Evolutionary conservation across 2,797 vertebrate genomes (phyloP).

Genomic region (Picus viridis): DNA sequence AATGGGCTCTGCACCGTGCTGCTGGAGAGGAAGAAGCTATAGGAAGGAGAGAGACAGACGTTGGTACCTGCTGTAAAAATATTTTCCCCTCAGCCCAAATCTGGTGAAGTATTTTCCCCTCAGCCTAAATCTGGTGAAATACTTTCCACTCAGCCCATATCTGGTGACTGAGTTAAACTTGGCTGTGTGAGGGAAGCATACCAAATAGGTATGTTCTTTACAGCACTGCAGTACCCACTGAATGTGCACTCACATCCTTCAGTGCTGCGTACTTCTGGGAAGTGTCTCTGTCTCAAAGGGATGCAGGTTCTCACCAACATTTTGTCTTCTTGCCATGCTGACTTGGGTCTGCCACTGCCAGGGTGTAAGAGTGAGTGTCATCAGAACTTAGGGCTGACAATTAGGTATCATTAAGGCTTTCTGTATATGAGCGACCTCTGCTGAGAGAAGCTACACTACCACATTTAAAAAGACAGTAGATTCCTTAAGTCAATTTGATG

Average conservation of each 20-base stretch:
- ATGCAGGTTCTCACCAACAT: not conserved
- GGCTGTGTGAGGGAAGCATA: not conserved
- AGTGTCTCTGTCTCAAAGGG: not conserved
- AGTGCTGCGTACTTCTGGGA: not conserved
- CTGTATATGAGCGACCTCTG: not conserved
- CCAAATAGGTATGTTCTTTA: not conserved
- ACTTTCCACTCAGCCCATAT: not conserved
- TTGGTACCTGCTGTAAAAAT: not conserved
- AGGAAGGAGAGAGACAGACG: not conserved
- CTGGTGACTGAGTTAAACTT: not conserved
- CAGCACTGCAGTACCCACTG: not conserved
- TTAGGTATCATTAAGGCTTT: not conserved
- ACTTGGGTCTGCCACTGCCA: not conserved
- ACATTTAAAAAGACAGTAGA: not conserved
- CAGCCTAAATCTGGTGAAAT: not conserved
- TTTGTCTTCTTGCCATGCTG: not conserved
- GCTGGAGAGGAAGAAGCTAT: not conserved
- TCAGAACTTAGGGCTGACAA: not conserved
- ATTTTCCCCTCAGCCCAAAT: not conserved
- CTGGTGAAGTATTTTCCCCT: not conserved
- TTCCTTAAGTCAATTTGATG: not conserved
- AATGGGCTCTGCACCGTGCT: rapidly evolving
- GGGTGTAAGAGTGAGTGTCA: not conserved
- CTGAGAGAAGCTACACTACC: not conserved
- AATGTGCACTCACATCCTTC: not conserved